Evolutionary conservation across 2,888 invertebrate species (phyloP).

Genomic region (Stomorhina lunata): DNA sequence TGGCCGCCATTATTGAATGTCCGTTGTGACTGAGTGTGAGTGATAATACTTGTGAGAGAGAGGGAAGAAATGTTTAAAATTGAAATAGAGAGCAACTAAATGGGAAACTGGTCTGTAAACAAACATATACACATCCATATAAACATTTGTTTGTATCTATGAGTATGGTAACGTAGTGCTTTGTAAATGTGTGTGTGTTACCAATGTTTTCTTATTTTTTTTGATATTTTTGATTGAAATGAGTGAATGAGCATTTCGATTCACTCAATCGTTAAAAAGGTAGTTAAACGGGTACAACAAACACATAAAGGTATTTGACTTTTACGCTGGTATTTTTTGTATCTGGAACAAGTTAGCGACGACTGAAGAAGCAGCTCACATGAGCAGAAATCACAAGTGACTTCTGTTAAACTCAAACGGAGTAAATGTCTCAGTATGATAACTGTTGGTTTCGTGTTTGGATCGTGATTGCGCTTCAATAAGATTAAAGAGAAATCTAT

Average conservation of each 20-base stretch:
- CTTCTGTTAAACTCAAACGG: slow-evolving; percentile 76
- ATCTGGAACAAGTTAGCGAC: slow-evolving; percentile 26
- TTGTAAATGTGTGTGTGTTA: background rate
- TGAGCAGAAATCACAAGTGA: slow-evolving; percentile 51
- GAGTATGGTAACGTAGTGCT: background rate
- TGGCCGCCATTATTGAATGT: slow-evolving; percentile 49
- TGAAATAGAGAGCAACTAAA: background rate
- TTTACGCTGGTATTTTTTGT: slow-evolving; percentile 58
- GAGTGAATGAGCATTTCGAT: slow-evolving; percentile 69
- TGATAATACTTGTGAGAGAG: background rate
- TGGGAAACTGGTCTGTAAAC: background rate
- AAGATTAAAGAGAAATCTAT: slow-evolving; percentile 67
- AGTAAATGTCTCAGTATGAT: slow-evolving; percentile 76
- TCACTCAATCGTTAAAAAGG: slow-evolving; percentile 69
- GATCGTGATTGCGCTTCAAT: slow-evolving; percentile 71
- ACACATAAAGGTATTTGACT: slow-evolving; percentile 47
- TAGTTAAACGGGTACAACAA: slow-evolving; percentile 59
- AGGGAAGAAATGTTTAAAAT: background rate
- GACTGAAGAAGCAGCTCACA: slow-evolving; percentile 44
- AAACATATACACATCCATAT: too few relatives aligned
- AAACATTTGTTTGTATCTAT: background rate
- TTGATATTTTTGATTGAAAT: slow-evolving; percentile 62
- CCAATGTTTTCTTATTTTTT: background rate
- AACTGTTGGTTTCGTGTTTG: slow-evolving; percentile 78
- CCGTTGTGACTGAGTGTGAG: background rate